Base-by-base conservation (phyloP, 2,113 vertebrate species). In the Python bivittatus region DNA sequence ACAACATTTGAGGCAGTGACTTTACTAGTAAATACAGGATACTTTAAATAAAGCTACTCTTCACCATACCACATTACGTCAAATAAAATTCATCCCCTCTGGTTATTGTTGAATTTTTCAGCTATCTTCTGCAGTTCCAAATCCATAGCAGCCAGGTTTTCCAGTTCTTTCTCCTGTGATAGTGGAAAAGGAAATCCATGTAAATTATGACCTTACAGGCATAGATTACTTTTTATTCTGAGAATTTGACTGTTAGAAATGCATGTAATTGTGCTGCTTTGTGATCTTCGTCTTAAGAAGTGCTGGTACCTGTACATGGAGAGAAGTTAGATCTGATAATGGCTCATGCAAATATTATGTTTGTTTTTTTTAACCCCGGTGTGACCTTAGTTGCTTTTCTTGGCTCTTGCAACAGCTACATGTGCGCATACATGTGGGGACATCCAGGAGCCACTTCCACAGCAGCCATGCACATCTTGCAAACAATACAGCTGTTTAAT, bases 131-230 rank as follows among this genome's bases (percentile, higher is more conserved):
- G 98, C 94, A 99, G 95, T 94, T 99, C 98, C 97, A 98, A 93
- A 92, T 99, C 99, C 98, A 99, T 99, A 0, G 98, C 98, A 5
- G 98, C 98, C 42, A 99, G 96, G 93, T 98, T 99, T 93, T 98
- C 98, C 95, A 99, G 97, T 92, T 99, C 97, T 58, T 98, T 98
- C 91, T 99, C 98, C 99, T 98, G 95, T 38, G 86, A 92, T 93
- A 42, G 93, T 27, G 93, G 11, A 97, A 60, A 95, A 0, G 33
- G 33, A 53, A n/a, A 92, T 17, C 0, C 0, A 20, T 93, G 92
- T 58, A 87, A 48, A 4, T 27, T 2, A 33, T 2, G 0, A n/a
- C 0, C 58, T 53, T n/a, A 29, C 79, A 85, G 29, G 13, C 38
- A 42, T 57, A 29, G 17, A 88, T 88, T 52, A 48, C 60, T 48